phyloP scores from a whole-genome alignment of 2,888 invertebrate species.

The Melieria crassipennis region DNA sequence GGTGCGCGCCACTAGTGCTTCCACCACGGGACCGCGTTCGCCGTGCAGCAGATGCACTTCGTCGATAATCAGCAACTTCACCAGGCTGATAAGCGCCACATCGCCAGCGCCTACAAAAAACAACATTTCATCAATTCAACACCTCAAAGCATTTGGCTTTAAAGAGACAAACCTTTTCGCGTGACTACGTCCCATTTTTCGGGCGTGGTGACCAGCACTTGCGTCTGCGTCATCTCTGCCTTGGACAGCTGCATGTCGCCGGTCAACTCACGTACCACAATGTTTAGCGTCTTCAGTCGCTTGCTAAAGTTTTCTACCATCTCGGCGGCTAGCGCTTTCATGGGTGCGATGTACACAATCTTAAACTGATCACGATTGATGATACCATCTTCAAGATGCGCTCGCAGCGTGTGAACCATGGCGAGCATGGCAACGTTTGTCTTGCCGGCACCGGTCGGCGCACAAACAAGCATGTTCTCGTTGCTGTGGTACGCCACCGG shows the following conservation, averaged over 20 bases:
- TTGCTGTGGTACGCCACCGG: constrained; percentile 95
- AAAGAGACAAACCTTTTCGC: constrained; percentile 73
- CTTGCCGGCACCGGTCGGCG: constrained; percentile 99
- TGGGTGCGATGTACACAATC: constrained; percentile 98
- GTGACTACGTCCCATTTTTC: constrained; percentile 99
- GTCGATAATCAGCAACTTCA: constrained; percentile 93
- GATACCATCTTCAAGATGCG: constrained; percentile 81
- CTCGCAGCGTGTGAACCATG: constrained; percentile 89
- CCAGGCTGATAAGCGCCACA: constrained; percentile 87
- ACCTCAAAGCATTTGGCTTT: not conserved
- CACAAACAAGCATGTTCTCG: constrained; percentile 97
- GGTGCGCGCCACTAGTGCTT: constrained; percentile 95
- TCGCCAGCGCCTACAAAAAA: constrained; percentile 75
- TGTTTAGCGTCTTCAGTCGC: constrained; percentile 79
- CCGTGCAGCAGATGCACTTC: constrained; percentile 97
- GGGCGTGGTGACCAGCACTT: constrained; percentile 98
- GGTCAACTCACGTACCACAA: constrained; percentile 90
- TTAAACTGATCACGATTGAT: constrained; percentile 94
- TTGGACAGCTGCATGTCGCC: constrained; percentile 99
- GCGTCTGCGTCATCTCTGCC: constrained; percentile 92
- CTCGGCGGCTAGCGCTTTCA: constrained; percentile 99
- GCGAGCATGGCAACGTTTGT: constrained; percentile 97
- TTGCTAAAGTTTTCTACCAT: constrained; percentile 95
- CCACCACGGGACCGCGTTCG: constrained; percentile 96
- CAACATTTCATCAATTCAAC: not conserved